These are phyloP conservation scores for Hippocampus mohnikei DNA, from an alignment of 2,113 vertebrate genomes.

Conservation along the genomic window DNA sequence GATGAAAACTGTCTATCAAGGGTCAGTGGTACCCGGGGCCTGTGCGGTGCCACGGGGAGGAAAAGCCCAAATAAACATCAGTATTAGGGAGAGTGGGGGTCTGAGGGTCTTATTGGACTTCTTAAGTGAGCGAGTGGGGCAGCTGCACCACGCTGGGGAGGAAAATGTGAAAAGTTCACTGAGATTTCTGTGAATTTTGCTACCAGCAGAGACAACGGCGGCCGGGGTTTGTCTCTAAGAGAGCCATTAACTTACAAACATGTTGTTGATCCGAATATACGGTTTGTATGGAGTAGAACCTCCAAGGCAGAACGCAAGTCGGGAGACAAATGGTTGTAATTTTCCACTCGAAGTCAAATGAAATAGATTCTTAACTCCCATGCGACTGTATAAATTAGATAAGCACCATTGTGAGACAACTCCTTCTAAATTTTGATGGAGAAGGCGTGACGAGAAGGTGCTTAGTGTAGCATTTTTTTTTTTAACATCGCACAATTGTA, in stretches of 20 bases:
- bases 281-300: neutral
- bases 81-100: slow-evolving; percentile 19
- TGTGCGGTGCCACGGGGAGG: slow-evolving; percentile 49
- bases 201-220: neutral
- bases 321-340: too few relatives aligned
- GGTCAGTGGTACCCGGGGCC: slow-evolving; percentile 61
- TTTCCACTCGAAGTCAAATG: too few relatives aligned
- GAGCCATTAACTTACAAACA: neutral
- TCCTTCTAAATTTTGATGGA: too few relatives aligned
- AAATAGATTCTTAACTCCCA: too few relatives aligned
- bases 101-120: slow-evolving; percentile 48
- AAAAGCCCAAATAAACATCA: slow-evolving; percentile 70
- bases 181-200: slow-evolving; percentile 32
- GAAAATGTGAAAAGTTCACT: slow-evolving; percentile 70
- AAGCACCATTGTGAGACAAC: too few relatives aligned
- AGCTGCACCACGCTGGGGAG: slow-evolving; percentile 63
- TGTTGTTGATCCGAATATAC: neutral
- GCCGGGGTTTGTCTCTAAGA: neutral
- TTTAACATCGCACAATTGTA: too few relatives aligned
- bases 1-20: neutral
- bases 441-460: too few relatives aligned
- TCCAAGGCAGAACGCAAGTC: neutral
- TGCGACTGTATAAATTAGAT: too few relatives aligned
- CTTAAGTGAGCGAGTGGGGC: slow-evolving; percentile 47
- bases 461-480: too few relatives aligned